phyloP scores from a whole-genome alignment of 2,797 vertebrate species.

The Chaenodraco wilsoni region DNA sequence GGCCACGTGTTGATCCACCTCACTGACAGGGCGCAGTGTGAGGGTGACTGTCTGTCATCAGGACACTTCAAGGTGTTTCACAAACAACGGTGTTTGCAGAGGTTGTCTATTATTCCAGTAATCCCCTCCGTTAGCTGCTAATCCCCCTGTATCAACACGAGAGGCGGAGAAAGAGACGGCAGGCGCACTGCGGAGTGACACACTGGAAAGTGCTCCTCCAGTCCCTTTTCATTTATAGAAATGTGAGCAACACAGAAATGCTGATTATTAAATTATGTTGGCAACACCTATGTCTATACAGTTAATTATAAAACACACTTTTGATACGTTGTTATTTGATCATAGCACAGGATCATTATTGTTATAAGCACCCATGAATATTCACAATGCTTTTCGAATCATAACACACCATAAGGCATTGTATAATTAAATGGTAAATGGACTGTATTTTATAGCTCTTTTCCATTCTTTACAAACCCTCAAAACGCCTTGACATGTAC shows the following conservation, averaged over 20 bases:
- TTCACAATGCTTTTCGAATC: too few relatives aligned
- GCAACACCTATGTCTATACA: too few relatives aligned
- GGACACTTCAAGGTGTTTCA: slow-evolving; percentile 62
- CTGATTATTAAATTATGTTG: not conserved
- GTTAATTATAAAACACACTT: too few relatives aligned
- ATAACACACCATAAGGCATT: too few relatives aligned
- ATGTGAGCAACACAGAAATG: not conserved
- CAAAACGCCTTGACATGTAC: too few relatives aligned
- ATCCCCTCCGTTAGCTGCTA: slow-evolving; percentile 74
- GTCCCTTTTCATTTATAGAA: slow-evolving; percentile 35
- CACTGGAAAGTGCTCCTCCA: slow-evolving; percentile 56
- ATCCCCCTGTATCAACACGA: slow-evolving; percentile 72
- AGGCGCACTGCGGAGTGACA: slow-evolving; percentile 47
- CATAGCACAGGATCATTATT: too few relatives aligned
- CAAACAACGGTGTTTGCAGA: slow-evolving; percentile 53
- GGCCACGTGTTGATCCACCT: slow-evolving; percentile 36
- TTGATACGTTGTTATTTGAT: too few relatives aligned
- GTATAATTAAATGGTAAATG: too few relatives aligned
- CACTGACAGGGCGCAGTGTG: slow-evolving; percentile 40
- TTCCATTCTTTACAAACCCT: too few relatives aligned
- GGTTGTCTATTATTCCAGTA: slow-evolving; percentile 62
- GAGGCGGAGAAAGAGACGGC: slow-evolving; percentile 27
- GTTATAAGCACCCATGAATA: too few relatives aligned
- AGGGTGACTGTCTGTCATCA: slow-evolving; percentile 61
- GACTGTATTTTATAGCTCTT: too few relatives aligned